Base-by-base conservation (phyloP, 2,888 invertebrate genomes). In the Agriopis leucophaearia region DNA sequence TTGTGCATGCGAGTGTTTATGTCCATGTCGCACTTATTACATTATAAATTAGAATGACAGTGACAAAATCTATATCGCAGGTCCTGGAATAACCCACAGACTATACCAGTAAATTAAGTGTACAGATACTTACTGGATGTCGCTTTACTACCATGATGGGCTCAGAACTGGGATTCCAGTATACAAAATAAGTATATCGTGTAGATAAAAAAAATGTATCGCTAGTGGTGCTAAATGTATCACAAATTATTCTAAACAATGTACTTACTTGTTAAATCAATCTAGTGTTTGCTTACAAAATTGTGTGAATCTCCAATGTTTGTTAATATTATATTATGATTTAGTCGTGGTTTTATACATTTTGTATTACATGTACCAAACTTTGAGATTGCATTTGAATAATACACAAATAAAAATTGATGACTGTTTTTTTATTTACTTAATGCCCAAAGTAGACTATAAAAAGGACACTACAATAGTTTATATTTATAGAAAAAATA, bases 341-440 rank as follows among this genome's bases (percentile, higher is more conserved):
- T 79, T 84, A 83, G 86, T 88, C 5, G 89, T 89, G 89, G 82
- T 92, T 93, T 93, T 92, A 90, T 92, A 93, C 90, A 89, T 91
- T 93, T 93, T 93, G 85, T 93, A 93, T 89, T 89, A 88, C 83
- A 83, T 91, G 91, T 93, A 92, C 88, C 87, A 88, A 92, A 90
- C 86, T 87, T 91, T 91, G 91, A 92, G 91, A 91, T 91, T 93
- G 91, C 91, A 91, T 94, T 92, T 91, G 88, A 90, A 71, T 72
- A 86, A 89, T 86, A 91, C 89, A 91, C 83, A 88, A 82, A 84
- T 84, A 85, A 89, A 89, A 89, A 85, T 77, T 75, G 70, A 78
- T 35, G 18, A 67, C 55, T 70, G 81, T 73, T 77, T 79, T 84
- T 85, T 85, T 82, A 82, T 85, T 84, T 83, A 40, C 27, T 55